Evolutionary conservation across 1,140 invertebrate species (phyloP).

Genomic region (Bombus superbus): DNA sequence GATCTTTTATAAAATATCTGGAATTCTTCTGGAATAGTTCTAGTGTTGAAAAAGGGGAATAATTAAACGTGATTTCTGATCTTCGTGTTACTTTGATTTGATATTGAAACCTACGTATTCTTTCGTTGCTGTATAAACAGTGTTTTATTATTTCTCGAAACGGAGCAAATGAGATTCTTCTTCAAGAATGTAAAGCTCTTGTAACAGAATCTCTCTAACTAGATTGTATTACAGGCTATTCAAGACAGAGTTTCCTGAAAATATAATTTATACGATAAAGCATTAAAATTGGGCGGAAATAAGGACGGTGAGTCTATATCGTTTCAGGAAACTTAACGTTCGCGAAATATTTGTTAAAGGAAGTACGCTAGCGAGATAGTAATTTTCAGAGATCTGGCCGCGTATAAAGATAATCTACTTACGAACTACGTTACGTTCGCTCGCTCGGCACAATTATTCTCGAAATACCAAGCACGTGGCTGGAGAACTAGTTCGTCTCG

Average conservation of each 20-base stretch:
- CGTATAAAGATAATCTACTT: constrained; percentile 66
- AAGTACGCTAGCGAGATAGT: constrained; percentile 37
- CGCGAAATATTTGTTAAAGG: constrained; percentile 32
- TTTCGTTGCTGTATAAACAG: neutral
- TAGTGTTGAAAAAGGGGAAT: neutral
- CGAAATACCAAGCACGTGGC: constrained; percentile 32
- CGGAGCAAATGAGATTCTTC: neutral
- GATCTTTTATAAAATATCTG: neutral
- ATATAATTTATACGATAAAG: neutral
- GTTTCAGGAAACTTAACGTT: neutral
- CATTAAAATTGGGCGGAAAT: neutral
- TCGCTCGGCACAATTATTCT: constrained; percentile 30
- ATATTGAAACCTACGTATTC: neutral
- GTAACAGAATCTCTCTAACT: neutral
- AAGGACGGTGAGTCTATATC: neutral
- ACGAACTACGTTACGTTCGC: constrained; percentile 47
- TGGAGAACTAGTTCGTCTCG: constrained; percentile 36
- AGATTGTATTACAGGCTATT: neutral
- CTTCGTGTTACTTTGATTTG: neutral
- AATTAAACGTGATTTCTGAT: no score
- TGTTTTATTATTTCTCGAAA: neutral
- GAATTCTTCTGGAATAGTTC: neutral
- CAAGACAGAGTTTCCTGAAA: neutral
- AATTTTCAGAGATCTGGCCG: constrained; percentile 43
- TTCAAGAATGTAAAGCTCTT: neutral